A percentile compares a stretch with the other conserved stretches of the same genome.
phyloP scores from a whole-genome alignment of 2,113 vertebrate species.

The Cervus canadensis region DNA sequence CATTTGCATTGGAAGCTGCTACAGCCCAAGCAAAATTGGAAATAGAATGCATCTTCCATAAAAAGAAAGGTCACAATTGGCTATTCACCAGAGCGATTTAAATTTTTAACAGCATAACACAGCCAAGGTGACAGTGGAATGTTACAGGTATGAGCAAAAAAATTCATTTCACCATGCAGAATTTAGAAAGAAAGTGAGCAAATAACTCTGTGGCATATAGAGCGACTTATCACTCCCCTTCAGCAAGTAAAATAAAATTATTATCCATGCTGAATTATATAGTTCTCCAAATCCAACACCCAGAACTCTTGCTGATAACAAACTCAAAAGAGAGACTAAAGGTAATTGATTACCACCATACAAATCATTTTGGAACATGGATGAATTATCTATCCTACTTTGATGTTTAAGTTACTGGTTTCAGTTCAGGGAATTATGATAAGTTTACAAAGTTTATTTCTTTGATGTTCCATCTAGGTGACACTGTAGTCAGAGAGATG shows the following conservation, averaged over 20 bases:
- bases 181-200: slow-evolving; percentile 17
- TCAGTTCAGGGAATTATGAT: not conserved
- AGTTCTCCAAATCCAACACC: not conserved
- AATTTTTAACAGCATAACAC: slow-evolving; percentile 28
- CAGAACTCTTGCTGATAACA: not conserved
- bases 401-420: not conserved
- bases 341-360: not conserved
- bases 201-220: not conserved
- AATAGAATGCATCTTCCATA: slow-evolving; percentile 43
- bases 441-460: not conserved
- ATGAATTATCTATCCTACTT: not conserved
- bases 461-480: not conserved
- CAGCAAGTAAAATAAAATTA: not conserved
- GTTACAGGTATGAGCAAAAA: not conserved
- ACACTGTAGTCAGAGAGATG: not conserved
- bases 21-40: slow-evolving; percentile 21
- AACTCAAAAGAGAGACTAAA: not conserved
- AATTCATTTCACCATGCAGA: not conserved
- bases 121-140: not conserved
- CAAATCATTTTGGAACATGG: not conserved
- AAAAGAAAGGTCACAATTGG: slow-evolving; percentile 63
- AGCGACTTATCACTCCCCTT: not conserved
- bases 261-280: not conserved
- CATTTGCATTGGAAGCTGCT: slow-evolving; percentile 44
- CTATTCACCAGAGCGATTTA: slow-evolving; percentile 35